phyloP scores from a whole-genome alignment of 2,797 vertebrate species.

The Pangasius larnaudii region DNA sequence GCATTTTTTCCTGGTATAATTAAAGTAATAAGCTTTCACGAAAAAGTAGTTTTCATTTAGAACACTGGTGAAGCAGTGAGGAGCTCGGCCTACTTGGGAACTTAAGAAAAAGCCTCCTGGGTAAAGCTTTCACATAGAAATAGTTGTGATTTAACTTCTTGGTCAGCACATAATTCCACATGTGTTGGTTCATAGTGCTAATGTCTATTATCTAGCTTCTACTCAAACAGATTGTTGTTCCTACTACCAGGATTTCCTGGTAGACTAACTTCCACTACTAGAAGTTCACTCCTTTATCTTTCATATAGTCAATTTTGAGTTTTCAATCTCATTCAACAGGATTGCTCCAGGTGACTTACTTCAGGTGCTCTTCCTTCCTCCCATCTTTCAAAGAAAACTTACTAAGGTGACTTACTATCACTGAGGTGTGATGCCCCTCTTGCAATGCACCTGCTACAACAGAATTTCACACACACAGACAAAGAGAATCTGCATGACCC shows the following conservation, averaged over 20 bases:
- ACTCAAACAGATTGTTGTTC: background rate
- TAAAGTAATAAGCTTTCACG: background rate
- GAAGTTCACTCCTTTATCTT: background rate
- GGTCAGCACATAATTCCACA: background rate
- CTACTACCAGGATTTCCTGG: background rate
- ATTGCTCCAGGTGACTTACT: slow-evolving; percentile 41
- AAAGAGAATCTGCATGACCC: slow-evolving; percentile 72
- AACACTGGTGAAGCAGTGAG: background rate
- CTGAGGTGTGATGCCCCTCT: slow-evolving; percentile 71
- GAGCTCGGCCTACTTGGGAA: background rate
- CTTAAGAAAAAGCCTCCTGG: background rate
- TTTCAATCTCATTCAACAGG: slow-evolving; percentile 19
- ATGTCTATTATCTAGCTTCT: background rate
- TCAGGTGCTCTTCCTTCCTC: slow-evolving; percentile 54
- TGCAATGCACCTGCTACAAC: slow-evolving; percentile 78
- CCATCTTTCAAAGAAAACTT: slow-evolving; percentile 69
- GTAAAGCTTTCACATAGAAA: background rate
- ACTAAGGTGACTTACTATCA: slow-evolving; percentile 71
- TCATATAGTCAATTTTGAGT: slow-evolving; percentile 26
- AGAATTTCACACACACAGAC: slow-evolving; percentile 70
- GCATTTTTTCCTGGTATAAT: background rate
- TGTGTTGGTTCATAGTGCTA: background rate
- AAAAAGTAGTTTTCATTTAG: background rate
- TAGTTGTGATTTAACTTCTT: no score
- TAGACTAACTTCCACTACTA: background rate